Evolutionary conservation across 2,113 vertebrate genomes (phyloP).

Genomic region (Rynchops niger): DNA sequence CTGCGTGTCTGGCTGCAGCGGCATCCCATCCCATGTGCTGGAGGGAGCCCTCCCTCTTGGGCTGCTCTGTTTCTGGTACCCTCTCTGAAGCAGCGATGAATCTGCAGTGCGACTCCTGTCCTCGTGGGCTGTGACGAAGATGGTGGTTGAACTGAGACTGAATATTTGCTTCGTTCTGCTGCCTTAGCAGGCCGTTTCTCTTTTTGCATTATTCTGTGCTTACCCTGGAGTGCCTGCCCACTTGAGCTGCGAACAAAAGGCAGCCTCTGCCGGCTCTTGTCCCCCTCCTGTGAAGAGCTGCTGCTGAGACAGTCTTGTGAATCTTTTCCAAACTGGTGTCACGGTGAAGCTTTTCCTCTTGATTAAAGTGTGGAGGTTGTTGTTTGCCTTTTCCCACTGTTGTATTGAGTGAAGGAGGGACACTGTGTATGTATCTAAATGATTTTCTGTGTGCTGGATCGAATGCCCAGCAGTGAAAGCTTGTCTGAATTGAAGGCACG

Average conservation of each 20-base stretch:
- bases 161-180: background rate
- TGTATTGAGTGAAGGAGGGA: background rate
- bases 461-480: background rate
- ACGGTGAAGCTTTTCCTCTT: background rate
- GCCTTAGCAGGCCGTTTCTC: background rate
- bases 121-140: background rate
- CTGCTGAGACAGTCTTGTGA: background rate
- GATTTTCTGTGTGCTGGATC: background rate
- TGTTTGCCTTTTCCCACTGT: constrained; percentile 8
- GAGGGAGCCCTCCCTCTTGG: background rate
- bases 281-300: background rate
- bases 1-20: background rate
- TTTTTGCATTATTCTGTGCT: background rate
- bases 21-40: background rate
- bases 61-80: background rate
- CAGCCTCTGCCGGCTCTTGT: background rate
- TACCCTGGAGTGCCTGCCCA: background rate
- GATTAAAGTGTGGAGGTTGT: background rate
- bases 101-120: background rate
- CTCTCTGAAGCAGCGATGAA: rapidly evolving
- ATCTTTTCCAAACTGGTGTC: background rate
- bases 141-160: background rate
- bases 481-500: background rate
- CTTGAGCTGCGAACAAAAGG: background rate
- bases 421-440: background rate